A percentile compares a stretch with the other conserved stretches of the same genome.
Conservation (phyloP, 2,888 invertebrate species). For the Tenthredo notha region DNA sequence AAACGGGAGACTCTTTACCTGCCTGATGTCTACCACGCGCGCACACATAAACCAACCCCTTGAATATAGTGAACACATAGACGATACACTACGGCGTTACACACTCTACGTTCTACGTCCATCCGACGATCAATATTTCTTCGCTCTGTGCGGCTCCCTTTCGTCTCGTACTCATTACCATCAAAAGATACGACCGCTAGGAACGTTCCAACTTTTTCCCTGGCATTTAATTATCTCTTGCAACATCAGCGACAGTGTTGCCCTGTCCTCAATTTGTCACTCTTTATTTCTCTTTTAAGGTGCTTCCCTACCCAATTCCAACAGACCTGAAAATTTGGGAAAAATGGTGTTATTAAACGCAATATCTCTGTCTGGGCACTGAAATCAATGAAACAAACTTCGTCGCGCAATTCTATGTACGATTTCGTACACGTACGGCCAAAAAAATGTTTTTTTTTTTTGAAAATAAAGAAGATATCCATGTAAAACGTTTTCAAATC, state of each 20-base stretch:
- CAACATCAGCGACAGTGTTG: background rate
- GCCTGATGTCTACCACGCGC: slow-evolving; percentile 9
- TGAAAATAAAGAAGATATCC: no score
- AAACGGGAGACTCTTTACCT: slow-evolving; percentile 16
- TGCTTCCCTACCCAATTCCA: no score
- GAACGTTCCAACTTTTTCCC: background rate
- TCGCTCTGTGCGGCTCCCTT: slow-evolving; percentile 8
- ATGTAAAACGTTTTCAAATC: no score
- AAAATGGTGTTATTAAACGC: no score
- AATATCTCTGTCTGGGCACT: no score
- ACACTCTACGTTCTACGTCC: slow-evolving; percentile 5
- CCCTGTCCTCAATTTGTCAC: background rate
- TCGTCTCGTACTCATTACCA: slow-evolving; percentile 23
- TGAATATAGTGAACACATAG: slow-evolving; percentile 12
- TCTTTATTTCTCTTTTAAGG: background rate
- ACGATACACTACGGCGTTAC: slow-evolving; percentile 9
- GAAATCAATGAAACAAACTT: no score
- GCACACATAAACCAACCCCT: background rate
- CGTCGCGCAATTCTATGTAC: no score
- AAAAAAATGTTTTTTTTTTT: no score
- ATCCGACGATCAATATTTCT: slow-evolving; percentile 46
- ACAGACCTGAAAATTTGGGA: no score
- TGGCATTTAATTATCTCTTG: background rate
- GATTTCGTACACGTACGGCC: no score
- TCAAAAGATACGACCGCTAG: slow-evolving; percentile 35